Conservation (phyloP, 2,797 vertebrate genomes). For the Gastrophryne carolinensis region DNA sequence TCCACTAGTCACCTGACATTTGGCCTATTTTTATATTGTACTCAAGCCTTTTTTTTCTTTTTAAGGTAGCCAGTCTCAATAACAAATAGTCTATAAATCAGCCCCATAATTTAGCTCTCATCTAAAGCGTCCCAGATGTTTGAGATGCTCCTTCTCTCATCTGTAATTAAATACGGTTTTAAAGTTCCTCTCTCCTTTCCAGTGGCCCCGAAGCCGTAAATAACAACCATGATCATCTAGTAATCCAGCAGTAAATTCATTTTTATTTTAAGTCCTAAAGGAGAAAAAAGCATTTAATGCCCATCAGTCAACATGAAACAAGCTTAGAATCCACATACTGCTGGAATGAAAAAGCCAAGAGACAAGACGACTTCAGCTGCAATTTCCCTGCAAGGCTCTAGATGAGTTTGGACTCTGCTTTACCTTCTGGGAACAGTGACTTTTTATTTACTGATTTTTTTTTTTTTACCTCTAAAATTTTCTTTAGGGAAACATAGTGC, state of each 20-base stretch:
- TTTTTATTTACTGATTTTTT: conserved; percentile 6
- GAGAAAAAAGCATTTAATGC: not conserved
- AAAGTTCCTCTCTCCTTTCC: too few species aligned
- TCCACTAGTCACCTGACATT: too few species aligned
- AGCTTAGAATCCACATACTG: not conserved
- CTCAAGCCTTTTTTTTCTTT: too few species aligned
- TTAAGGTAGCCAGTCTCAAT: too few species aligned
- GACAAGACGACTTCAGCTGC: not conserved
- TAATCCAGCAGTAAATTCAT: not conserved
- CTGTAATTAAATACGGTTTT: not conserved
- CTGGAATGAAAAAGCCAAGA: not conserved
- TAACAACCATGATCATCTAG: not conserved
- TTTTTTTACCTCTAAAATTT: not conserved
- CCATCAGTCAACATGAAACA: not conserved
- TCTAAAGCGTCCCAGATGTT: not conserved
- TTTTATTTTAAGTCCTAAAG: not conserved
- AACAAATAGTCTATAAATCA: too few species aligned
- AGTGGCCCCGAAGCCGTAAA: too few species aligned
- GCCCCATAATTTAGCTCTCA: too few species aligned
- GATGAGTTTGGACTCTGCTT: not conserved
- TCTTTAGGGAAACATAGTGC: conserved; percentile 11
- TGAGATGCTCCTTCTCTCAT: not conserved
- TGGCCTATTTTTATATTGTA: too few species aligned
- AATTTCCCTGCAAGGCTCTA: not conserved
- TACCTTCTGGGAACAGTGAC: not conserved